Evolutionary conservation across 2,113 vertebrate species (phyloP).

Genomic region (Urocitellus parryii): DNA sequence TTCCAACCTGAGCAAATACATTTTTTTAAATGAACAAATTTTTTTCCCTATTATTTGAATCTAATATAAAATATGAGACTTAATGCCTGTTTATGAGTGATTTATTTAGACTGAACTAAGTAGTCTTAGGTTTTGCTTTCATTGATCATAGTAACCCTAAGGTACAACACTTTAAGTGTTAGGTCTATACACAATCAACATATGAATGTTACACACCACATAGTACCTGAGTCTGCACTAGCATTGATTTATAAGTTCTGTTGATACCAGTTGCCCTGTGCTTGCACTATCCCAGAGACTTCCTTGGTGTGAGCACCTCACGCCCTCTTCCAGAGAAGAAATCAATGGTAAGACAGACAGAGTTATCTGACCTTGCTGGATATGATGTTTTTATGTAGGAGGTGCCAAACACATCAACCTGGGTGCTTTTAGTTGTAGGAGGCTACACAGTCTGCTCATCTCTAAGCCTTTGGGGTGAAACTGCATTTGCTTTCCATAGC

Average conservation of each 20-base stretch:
- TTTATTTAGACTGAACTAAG: constrained; percentile 12
- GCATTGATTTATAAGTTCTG: neutral
- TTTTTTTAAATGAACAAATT: neutral
- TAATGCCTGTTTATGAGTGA: neutral
- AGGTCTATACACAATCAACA: neutral
- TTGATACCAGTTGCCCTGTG: rapidly evolving
- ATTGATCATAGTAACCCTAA: neutral
- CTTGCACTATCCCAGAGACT: too few species aligned
- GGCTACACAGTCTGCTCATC: neutral
- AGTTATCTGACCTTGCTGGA: neutral
- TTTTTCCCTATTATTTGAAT: neutral
- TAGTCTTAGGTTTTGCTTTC: constrained; percentile 5
- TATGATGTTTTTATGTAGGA: neutral
- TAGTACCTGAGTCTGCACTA: neutral
- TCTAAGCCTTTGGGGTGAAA: neutral
- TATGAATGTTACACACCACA: neutral
- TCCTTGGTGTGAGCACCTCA: too few species aligned
- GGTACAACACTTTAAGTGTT: neutral
- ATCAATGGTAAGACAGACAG: neutral
- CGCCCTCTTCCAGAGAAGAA: neutral
- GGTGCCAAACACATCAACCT: neutral
- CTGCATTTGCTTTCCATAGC: constrained; percentile 31
- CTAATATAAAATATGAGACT: neutral
- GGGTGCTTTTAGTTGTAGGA: neutral
- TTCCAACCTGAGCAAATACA: neutral